phyloP scores from a whole-genome alignment of 2,113 vertebrate genomes.

The Verasper variegatus region DNA sequence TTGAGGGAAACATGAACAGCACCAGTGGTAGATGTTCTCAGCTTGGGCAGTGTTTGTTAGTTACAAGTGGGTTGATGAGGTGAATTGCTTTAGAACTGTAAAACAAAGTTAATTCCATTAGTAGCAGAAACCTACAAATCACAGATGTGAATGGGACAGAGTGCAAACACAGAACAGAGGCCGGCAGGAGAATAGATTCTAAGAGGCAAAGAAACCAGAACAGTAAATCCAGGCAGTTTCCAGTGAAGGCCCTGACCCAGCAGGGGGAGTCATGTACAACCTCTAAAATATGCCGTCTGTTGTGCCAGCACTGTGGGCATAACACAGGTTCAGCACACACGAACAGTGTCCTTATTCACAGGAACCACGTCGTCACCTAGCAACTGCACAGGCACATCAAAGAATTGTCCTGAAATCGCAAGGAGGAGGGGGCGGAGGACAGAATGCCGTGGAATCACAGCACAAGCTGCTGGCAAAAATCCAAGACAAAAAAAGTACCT shows the following conservation, averaged over 20 bases:
- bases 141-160: conserved; percentile 23
- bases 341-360: conserved; percentile 75
- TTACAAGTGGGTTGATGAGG: background rate
- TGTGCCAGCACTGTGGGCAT: conserved; percentile 63
- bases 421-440: background rate
- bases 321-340: conserved; percentile 67
- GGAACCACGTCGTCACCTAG: conserved; percentile 66
- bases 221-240: conserved; percentile 34
- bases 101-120: conserved; percentile 7
- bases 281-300: conserved; percentile 56
- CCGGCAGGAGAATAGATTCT: conserved; percentile 12
- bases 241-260: conserved; percentile 34
- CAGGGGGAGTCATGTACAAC: conserved; percentile 21
- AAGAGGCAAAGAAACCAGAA: conserved; percentile 11
- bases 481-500: background rate
- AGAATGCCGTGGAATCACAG: background rate
- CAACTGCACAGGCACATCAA: conserved; percentile 69
- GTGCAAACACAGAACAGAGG: background rate
- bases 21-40: background rate
- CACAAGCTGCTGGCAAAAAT: background rate
- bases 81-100: background rate
- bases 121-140: conserved; percentile 38
- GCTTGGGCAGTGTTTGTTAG: background rate
- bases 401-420: conserved; percentile 56
- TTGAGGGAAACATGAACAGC: background rate